Evolutionary conservation across 2,888 invertebrate genomes (phyloP), one percentile per base, ranked within the genome.

Genomic region (Osmoderma eremita): DNA sequence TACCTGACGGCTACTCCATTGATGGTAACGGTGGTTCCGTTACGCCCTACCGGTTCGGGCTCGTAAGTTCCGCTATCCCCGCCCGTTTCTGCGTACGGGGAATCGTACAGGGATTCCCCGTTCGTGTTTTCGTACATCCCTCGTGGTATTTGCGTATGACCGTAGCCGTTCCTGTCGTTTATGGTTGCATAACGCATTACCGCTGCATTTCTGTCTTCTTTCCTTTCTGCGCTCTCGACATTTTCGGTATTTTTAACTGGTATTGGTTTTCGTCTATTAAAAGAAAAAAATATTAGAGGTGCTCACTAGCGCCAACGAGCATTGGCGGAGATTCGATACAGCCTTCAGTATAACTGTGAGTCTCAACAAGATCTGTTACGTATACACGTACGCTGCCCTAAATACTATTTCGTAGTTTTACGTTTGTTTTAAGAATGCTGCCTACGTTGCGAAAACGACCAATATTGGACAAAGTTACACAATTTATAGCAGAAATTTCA

Each of bases 181-280:
- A 94, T 82, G 0, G 92, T 92, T 18, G 94, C 91, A 78, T 94
- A 94, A 58, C 93, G 94, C 93, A 94, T 94, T 0, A 94, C 94
- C 0, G 94, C 93, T 0, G 94, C 93, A 78, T 90, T 93, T 76
- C 92, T 90, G 78, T 94, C 93, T 79, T 94, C 94, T 77, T 94
- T 94, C 13, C 92, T 84, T 76, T 94, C 92, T 0, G 93, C 94
- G 0, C 92, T 92, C 83, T 93, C 92, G 45, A 94, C 88, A 79
- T 94, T 94, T 79, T 94, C 94, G 0, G 94, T 93, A 78, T 94
- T 94, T 79, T 94, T 94, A 0, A 94, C 92, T 0, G 94, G 93
- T 1, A 92, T 89, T 15, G 92, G 91, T 84, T 93, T 93, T 50
- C 93, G 90, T 65, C 92, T 92, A 79, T 79, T 72, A 66, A 67